Evolutionary conservation across 2,797 vertebrate genomes (phyloP), one percentile per base, ranked within the genome.

Genomic region (Lemur catta): DNA sequence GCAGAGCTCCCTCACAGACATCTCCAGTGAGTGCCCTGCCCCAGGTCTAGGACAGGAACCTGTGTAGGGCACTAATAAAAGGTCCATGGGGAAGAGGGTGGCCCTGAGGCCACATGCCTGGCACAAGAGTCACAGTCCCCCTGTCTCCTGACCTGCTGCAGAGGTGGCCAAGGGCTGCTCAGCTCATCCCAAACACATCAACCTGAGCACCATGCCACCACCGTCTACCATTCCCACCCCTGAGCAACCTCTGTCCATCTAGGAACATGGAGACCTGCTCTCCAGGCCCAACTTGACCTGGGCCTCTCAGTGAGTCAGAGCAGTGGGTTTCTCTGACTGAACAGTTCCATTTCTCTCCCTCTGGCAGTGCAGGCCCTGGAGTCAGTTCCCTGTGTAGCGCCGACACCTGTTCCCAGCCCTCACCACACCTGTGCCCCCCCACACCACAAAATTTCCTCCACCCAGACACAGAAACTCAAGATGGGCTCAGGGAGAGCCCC

Each of bases 101-200:
- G 18, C 26, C 18, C 41, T 24, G 18, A 0, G 38, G 33, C 41
- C 41, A 26, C 72, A 69, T 7, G 6, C 38, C 61, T 10, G 20
- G 46, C 7, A 7, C 26, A 41, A 38, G 26, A 59, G 26, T 59
- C n/a, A 38, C 4, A 22, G 13, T 35, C 76, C 12, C n/a, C 33
- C 61, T 33, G 17, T 65, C 33, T 33, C 63, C 15, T n/a, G 8
- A 65, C 63, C 17, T 65, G 63, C 33, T n/a, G 33, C 63, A 65
- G 63, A 28, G 57, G 26, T 28, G 33, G 63, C 63, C 63, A 65
- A 65, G 63, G 63, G 35, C 50, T 12, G 7, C 22, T 52, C 30
- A 24, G 38, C 50, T 9, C 1, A 14, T 26, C 35, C 3, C 6
- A 55, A 24, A 33, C 13, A 33, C 5, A 20, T 30, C 1, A 1